These are phyloP conservation scores for Ibidorhyncha struthersii DNA, from an alignment of 2,113 vertebrate genomes.

Conservation along the genomic window DNA sequence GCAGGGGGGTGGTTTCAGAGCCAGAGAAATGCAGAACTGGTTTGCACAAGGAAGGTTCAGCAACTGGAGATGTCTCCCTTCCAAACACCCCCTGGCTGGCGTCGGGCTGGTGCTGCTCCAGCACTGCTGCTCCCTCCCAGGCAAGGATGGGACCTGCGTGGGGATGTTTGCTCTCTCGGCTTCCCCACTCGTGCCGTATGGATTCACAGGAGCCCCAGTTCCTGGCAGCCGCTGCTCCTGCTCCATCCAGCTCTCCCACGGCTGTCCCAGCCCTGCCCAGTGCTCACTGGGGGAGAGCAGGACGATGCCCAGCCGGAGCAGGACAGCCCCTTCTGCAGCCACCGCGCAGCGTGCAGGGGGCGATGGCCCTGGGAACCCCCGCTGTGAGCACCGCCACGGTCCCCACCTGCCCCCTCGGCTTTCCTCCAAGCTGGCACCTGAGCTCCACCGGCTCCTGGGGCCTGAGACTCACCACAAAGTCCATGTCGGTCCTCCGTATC, in stretches of 20 bases:
- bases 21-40: background rate
- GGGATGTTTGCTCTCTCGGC: no score
- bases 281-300: background rate
- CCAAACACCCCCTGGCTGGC: rapidly evolving
- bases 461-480: background rate
- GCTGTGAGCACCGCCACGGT: no score
- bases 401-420: background rate
- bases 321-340: background rate
- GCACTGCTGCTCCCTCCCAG: background rate
- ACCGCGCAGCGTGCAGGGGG: rapidly evolving
- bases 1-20: background rate
- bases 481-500: background rate
- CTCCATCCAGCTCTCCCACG: background rate
- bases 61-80: background rate
- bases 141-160: rapidly evolving
- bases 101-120: background rate
- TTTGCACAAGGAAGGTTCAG: background rate
- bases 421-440: background rate
- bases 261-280: background rate
- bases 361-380: background rate
- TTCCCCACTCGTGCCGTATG: rapidly evolving
- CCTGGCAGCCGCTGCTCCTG: rapidly evolving
- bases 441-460: background rate
- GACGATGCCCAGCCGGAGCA: rapidly evolving
- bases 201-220: no score